These are phyloP conservation scores for Ditylenchus weischeri DNA, from an alignment of 2,888 invertebrate genomes.

Conservation along the genomic window DNA sequence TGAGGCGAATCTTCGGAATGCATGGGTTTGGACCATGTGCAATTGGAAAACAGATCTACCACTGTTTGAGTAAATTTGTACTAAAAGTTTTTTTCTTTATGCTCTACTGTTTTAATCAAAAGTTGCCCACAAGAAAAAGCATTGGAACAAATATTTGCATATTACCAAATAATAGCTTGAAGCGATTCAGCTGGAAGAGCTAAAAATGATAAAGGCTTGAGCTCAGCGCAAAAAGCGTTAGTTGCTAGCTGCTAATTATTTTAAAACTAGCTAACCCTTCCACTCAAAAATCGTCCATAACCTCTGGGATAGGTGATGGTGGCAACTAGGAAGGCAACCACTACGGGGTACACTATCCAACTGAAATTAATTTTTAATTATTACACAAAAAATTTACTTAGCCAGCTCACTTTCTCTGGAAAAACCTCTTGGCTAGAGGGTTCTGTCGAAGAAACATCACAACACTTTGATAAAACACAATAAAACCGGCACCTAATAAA, in stretches of 20 bases:
- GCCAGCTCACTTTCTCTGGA: slow-evolving; percentile 51
- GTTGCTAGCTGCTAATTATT: neutral
- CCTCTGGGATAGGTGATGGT: slow-evolving; percentile 87
- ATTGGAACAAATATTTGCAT: neutral
- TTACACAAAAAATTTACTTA: slow-evolving; percentile 10
- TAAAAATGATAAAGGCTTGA: slow-evolving; percentile 15
- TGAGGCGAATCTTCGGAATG: slow-evolving; percentile 35
- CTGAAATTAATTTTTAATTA: slow-evolving; percentile 64
- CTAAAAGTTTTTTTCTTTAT: slow-evolving; percentile 52
- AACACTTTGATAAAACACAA: slow-evolving; percentile 44
- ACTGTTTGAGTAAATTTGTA: slow-evolving; percentile 67
- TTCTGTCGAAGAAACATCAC: slow-evolving; percentile 55
- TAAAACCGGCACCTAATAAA: slow-evolving; percentile 51
- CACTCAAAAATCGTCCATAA: slow-evolving; percentile 75
- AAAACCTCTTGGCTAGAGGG: slow-evolving; percentile 43
- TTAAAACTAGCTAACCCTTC: slow-evolving; percentile 58
- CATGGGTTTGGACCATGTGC: slow-evolving; percentile 65
- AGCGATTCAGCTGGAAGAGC: neutral
- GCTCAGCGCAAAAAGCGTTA: neutral
- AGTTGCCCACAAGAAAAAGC: slow-evolving; percentile 13
- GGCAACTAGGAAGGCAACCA: slow-evolving; percentile 80
- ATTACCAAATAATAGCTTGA: slow-evolving; percentile 10
- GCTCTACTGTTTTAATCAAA: slow-evolving; percentile 12
- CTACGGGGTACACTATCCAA: slow-evolving; percentile 89
- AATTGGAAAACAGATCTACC: slow-evolving; percentile 83